Conservation (phyloP, 2,113 vertebrate genomes). For the Pseudopodoces humilis region DNA sequence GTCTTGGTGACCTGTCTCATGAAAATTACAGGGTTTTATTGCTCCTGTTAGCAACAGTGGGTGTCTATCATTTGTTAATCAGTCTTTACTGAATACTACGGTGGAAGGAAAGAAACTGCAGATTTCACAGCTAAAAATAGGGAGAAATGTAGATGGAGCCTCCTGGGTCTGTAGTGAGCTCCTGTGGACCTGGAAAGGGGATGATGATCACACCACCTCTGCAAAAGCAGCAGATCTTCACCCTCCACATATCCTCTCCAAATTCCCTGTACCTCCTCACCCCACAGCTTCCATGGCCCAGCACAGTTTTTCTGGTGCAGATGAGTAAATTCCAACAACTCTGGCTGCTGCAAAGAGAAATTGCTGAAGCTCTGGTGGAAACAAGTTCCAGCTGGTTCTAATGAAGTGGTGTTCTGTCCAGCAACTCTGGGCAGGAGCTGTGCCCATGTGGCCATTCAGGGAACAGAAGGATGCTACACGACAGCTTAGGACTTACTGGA, state of each 20-base stretch:
- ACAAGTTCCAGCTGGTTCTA: neutral
- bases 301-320: accelerated
- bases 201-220: neutral
- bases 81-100: neutral
- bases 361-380: neutral
- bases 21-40: neutral
- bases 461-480: neutral
- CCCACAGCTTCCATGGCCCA: neutral
- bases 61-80: neutral
- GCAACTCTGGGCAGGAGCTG: neutral
- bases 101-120: neutral
- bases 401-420: neutral
- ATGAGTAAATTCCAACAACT: neutral
- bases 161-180: neutral
- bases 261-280: neutral
- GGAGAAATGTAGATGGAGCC: neutral
- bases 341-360: neutral
- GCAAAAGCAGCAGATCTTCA: neutral
- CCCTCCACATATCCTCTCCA: neutral
- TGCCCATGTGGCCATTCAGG: neutral
- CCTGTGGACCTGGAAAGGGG: neutral
- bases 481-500: neutral
- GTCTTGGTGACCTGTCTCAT: neutral
- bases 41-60: neutral
- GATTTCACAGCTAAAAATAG: neutral